Evolutionary conservation across 2,797 vertebrate genomes (phyloP).

Genomic region (Phataginus tetradactyla): DNA sequence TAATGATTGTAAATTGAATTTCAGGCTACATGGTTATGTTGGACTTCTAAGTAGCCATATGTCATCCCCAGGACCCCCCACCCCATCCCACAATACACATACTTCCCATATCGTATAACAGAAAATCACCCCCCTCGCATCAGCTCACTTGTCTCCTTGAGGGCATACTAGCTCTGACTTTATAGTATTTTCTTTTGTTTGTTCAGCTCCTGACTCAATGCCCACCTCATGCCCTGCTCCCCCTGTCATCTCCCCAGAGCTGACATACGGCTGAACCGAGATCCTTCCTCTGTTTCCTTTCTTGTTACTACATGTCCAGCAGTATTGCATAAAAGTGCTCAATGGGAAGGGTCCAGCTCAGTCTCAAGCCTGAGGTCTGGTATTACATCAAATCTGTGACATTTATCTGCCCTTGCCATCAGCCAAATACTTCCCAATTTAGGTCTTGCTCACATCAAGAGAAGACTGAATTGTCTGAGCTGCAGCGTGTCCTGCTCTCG

Average conservation of each 20-base stretch:
- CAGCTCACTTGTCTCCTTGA: neutral
- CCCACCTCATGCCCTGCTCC: slow-evolving; percentile 79
- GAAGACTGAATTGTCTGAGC: slow-evolving; percentile 56
- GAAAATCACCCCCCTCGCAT: neutral
- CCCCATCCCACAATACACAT: neutral
- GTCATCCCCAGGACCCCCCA: neutral
- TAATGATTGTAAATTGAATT: neutral
- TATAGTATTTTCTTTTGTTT: slow-evolving; percentile 35
- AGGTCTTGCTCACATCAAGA: slow-evolving; percentile 66
- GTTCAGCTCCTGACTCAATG: slow-evolving; percentile 66
- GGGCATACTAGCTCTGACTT: neutral
- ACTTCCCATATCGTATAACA: neutral
- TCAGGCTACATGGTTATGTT: neutral
- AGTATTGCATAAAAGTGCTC: slow-evolving; percentile 85
- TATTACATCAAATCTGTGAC: slow-evolving; percentile 88
- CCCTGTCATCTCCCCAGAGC: slow-evolving; percentile 75
- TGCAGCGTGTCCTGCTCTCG: neutral
- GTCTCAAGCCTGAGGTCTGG: slow-evolving; percentile 88
- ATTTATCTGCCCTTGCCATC: slow-evolving; percentile 83
- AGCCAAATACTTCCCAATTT: slow-evolving; percentile 84
- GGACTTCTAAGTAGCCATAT: neutral
- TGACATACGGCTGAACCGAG: slow-evolving; percentile 83
- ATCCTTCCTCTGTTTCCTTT: slow-evolving; percentile 87
- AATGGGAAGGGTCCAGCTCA: slow-evolving; percentile 87
- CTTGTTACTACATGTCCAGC: slow-evolving; percentile 86